phyloP scores from a whole-genome alignment of 2,113 vertebrate species.

The Bostrychus sinensis region DNA sequence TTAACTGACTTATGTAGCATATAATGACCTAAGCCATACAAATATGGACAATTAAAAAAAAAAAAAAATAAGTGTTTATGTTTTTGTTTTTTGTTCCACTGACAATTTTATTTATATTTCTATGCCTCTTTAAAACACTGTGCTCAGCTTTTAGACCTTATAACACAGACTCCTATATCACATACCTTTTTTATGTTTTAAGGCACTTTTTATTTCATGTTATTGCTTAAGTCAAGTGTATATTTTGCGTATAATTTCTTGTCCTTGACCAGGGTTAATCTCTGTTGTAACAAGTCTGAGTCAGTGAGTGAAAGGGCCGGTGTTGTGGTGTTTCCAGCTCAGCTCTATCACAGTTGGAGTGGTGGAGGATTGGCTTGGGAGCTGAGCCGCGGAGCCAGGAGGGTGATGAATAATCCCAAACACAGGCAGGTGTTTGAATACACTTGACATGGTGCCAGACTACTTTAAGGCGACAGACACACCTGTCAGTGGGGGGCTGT shows the following conservation, averaged over 20 bases:
- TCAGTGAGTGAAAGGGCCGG: not conserved
- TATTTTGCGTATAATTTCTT: not conserved
- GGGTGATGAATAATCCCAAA: slow-evolving; percentile 65
- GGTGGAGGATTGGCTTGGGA: slow-evolving; percentile 41
- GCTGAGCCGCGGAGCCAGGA: slow-evolving; percentile 34
- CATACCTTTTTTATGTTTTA: too few relatives aligned
- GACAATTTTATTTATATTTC: too few relatives aligned
- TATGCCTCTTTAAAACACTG: too few relatives aligned
- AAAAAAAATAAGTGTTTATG: too few relatives aligned
- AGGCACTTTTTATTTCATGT: too few relatives aligned
- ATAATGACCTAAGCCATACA: too few relatives aligned
- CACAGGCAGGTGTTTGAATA: slow-evolving; percentile 64
- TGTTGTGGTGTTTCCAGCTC: slow-evolving; percentile 31
- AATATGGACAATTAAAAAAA: too few relatives aligned
- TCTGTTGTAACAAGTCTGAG: not conserved
- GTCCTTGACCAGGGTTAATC: not conserved
- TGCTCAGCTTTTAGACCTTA: too few relatives aligned
- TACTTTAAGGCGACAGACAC: slow-evolving; percentile 60
- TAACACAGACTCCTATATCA: too few relatives aligned
- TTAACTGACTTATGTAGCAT: too few relatives aligned
- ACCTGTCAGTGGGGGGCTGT: slow-evolving; percentile 33
- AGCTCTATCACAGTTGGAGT: slow-evolving; percentile 33
- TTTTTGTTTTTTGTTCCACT: too few relatives aligned
- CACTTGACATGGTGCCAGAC: slow-evolving; percentile 61
- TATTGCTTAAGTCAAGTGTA: not conserved